A percentile compares a stretch with the other conserved stretches of the same genome.
Evolutionary conservation across 2,113 vertebrate species (phyloP).

Genomic region (Microcebus murinus): DNA sequence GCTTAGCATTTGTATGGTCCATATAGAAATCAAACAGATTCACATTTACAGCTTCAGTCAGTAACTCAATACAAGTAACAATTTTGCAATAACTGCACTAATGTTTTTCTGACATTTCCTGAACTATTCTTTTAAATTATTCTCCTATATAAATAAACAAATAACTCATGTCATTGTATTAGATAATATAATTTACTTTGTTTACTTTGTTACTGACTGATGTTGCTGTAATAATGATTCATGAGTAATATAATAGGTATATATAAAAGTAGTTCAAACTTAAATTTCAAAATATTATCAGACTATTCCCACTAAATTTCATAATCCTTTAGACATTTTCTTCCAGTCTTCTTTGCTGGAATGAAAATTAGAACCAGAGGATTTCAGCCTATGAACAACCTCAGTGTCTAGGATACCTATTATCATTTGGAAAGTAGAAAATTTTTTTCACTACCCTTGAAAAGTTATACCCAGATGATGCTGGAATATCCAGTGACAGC

Average conservation of each 20-base stretch:
- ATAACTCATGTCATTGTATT: slow-evolving; percentile 42
- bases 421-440: background rate
- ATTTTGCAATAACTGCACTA: slow-evolving; percentile 37
- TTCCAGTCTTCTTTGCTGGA: background rate
- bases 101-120: slow-evolving; percentile 55
- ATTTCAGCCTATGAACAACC: background rate
- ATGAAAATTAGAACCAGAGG: background rate
- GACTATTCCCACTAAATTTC: background rate
- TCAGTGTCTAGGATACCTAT: background rate
- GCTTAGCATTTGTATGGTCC: background rate
- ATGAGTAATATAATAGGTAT: slow-evolving; percentile 45
- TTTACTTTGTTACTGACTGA: slow-evolving; percentile 73
- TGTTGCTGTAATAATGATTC: slow-evolving; percentile 74
- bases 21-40: slow-evolving; percentile 41
- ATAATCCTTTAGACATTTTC: background rate
- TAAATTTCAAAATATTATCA: background rate
- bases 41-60: slow-evolving; percentile 3
- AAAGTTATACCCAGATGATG: background rate
- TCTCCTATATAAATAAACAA: slow-evolving; percentile 62
- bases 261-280: slow-evolving; percentile 40
- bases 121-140: slow-evolving; percentile 53
- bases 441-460: background rate
- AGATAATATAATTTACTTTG: slow-evolving; percentile 72
- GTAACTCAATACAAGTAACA: slow-evolving; percentile 66
- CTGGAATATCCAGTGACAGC: background rate